Percentiles rank a stretch among this genome's conserved stretches.
These are phyloP conservation scores for Myathropa florea DNA, from an alignment of 2,888 invertebrate genomes.

Conservation along the genomic window DNA sequence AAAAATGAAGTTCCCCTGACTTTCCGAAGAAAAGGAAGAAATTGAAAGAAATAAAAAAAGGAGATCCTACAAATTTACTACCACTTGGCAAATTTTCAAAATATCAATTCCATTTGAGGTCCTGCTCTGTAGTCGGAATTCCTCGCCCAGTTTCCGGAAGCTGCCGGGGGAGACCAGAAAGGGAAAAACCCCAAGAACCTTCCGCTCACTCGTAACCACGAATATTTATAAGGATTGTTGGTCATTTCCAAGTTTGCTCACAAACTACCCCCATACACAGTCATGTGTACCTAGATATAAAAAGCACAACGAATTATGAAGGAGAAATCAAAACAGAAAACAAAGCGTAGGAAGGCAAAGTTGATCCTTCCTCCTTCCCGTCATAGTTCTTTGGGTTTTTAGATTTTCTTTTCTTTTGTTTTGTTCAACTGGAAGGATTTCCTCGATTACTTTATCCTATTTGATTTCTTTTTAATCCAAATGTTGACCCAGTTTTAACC, in stretches of 20 bases:
- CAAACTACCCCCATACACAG: background rate
- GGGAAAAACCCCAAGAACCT: background rate
- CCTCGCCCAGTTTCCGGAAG: constrained; percentile 10
- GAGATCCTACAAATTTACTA: constrained; percentile 53
- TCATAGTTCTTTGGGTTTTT: background rate
- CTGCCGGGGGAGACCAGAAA: background rate
- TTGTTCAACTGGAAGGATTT: constrained; percentile 47
- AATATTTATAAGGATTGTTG: constrained; percentile 36
- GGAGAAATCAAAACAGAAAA: constrained; percentile 31
- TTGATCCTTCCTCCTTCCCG: background rate
- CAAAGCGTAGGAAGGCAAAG: constrained; percentile 8
- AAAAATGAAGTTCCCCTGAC: background rate
- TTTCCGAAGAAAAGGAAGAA: background rate
- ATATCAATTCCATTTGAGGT: constrained; percentile 64
- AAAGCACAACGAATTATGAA: constrained; percentile 8
- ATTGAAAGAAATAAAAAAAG: constrained; percentile 9
- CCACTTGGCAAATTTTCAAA: constrained; percentile 68
- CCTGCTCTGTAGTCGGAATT: background rate
- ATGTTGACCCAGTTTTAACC: constrained; percentile 62
- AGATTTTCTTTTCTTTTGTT: constrained; percentile 18
- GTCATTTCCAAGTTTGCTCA: constrained; percentile 17
- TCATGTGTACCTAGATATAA: background rate
- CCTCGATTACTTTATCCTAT: constrained; percentile 64
- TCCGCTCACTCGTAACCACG: background rate
- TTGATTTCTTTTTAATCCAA: constrained; percentile 62